Evolutionary conservation across 2,113 vertebrate genomes (phyloP), one percentile per base, ranked within the genome.

Genomic region (Solea solea): DNA sequence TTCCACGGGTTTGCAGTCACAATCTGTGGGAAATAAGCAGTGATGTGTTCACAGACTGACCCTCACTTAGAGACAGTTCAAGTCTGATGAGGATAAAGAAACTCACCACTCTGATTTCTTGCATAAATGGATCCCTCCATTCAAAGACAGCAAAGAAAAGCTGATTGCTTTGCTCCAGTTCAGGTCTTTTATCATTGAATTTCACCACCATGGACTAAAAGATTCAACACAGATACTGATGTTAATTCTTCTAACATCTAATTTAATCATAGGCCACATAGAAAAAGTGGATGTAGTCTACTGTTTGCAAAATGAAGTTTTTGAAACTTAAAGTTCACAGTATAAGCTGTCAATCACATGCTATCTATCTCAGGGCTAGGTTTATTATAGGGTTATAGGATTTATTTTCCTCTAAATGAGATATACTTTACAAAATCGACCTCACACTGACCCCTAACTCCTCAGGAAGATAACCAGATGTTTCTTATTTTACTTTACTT

Each of bases 1-100:
- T 95, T 98, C 97, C 97, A 99, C 28, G 96, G 93, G 58, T 98
- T 99, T 52, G 97, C 98, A 2, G 97, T 98, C 89, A 99, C 90
- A 2, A 99, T 96, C 98, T 99, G 89, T 69, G 73, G 54, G 56
- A 64, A 39, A 27, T 0, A 27, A 53, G n/a, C 2, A 45, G 10
- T 15, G 11, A 0, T 41, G 39, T 12, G 25, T 70, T 0, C 34
- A 25, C 3, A 56, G 4, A 50, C 44, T 27, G 10, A 54, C 15
- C 59, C 39, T 10, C 3, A 42, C 5, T 34, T 34, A 12, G 2
- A 10, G 9, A 15, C 27, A 2, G 12, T 34, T 8, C 1, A 13
- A 9, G 15, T 51, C 3, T 21, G 4, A 27, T 14, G 7, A 14
- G 66, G 34, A 9, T 9, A 16, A 16, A 25, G 13, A 27, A 56